Conservation (phyloP, 2,797 vertebrate species). For the Eulemur mongoz region DNA sequence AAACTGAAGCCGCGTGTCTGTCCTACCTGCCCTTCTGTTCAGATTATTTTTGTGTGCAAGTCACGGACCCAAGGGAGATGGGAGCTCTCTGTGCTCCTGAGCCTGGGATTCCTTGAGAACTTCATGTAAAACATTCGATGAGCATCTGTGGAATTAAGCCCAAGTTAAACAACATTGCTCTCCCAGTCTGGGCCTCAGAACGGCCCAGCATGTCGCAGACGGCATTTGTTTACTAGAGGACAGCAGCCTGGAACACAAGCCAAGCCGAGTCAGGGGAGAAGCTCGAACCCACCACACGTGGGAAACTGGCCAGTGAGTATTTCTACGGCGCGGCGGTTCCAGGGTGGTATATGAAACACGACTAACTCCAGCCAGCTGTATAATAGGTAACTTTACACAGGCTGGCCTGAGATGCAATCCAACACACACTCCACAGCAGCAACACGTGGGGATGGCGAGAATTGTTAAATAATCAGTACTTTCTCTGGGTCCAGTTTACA, state of each 20-base stretch:
- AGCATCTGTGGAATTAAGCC: no score
- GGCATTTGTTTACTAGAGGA: accelerated
- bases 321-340: accelerated
- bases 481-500: accelerated
- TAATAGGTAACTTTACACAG: no score
- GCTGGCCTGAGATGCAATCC: background rate
- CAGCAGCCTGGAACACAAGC: accelerated
- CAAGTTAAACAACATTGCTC: accelerated
- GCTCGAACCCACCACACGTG: accelerated
- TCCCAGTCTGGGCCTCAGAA: background rate
- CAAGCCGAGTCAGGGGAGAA: accelerated
- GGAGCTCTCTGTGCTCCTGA: background rate
- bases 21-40: accelerated
- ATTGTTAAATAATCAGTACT: accelerated
- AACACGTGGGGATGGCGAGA: accelerated
- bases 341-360: accelerated
- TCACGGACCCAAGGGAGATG: accelerated
- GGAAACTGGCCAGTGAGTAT: accelerated
- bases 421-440: background rate
- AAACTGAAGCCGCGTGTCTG: accelerated
- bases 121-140: accelerated
- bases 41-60: accelerated
- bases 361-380: background rate
- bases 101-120: background rate
- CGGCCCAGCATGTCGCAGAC: accelerated